Percentiles rank a stretch among this genome's conserved stretches.
These are phyloP conservation scores for Pedetes capensis DNA, from an alignment of 2,113 vertebrate species.

Conservation along the genomic window DNA sequence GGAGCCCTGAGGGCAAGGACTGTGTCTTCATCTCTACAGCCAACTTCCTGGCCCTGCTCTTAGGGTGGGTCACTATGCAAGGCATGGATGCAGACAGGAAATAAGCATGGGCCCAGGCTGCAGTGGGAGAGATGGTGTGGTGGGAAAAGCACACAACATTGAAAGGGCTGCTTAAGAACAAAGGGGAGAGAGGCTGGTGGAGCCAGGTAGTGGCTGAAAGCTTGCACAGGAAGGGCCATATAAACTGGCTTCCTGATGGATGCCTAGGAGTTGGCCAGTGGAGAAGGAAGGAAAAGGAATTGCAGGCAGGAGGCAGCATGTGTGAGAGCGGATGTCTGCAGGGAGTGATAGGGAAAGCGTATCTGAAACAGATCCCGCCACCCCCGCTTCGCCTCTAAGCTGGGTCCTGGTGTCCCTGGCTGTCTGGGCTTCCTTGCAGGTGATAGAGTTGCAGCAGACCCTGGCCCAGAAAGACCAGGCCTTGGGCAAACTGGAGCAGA, in stretches of 20 bases:
- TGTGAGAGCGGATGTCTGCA: fast-evolving
- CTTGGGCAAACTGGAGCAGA: constrained; percentile 84
- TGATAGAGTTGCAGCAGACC: constrained; percentile 84
- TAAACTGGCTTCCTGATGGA: not conserved
- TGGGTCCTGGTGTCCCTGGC: not conserved
- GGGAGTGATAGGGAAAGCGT: not conserved
- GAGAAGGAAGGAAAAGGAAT: not conserved
- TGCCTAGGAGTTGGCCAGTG: not conserved
- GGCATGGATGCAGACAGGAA: not conserved
- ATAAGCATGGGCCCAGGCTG: not conserved
- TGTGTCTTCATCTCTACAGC: not conserved
- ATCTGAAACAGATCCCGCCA: not conserved
- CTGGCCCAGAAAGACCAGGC: constrained; percentile 85
- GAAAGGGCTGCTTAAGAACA: not conserved
- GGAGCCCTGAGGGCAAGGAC: not conserved
- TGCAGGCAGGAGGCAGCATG: not conserved
- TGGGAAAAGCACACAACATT: not conserved
- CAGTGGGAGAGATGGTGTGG: not conserved
- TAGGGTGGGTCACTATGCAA: not conserved
- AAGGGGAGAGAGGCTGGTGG: not conserved
- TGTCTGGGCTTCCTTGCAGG: constrained; percentile 71
- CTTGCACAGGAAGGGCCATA: not conserved
- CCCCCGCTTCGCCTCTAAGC: too few species aligned
- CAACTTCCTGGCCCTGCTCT: not conserved
- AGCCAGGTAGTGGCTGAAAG: not conserved